Base-by-base conservation (phyloP, 2,888 invertebrate species). In the Trilocha varians region DNA sequence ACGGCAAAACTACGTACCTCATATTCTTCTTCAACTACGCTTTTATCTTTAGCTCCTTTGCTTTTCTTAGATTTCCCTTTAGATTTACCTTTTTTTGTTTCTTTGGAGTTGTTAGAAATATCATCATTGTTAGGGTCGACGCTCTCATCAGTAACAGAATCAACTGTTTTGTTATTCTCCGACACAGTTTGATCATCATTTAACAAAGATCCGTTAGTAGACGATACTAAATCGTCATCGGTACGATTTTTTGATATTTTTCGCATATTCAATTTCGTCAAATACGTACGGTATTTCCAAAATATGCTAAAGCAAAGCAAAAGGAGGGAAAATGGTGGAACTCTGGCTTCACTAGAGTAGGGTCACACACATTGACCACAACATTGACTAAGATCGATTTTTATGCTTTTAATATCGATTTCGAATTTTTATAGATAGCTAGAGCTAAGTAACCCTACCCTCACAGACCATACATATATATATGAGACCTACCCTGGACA, bases 221-320 rank as follows among this genome's bases (percentile, higher is more conserved):
- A 85, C 34, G 84, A 84, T 49, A 79, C 67, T 32, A 75, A 72
- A 65, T 85, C 85, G 47, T 85, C 84, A 38, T 84, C 83, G 33
- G 70, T 52, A 48, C 84, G 80, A 53, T 55, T 79, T 64, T 80
- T 85, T 1, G 85, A 83, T 55, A 83, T 57, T 64, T 85, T 85
- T 41, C 84, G 68, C 85, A 85, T 85, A 18, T 43, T 66, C 43
- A 62, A 64, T 49, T 62, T 64, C 36, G 48, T 53, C 38, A 51
- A 48, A 46, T 59, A 59, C 47, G 61, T 57, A 45, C 58, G 47
- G 34, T 16, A 38, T 17, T 37, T 37, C n/a, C 36, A 33, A 41
- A 32, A 33, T 16, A 40, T 40, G 36, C 16, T 41, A 38, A 36
- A 13, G 39, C 18, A 41, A 34, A 40, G 38, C 41, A 52, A 57